These are phyloP conservation scores for Stomatorhinus walkeri DNA, from an alignment of 2,797 vertebrate genomes.

Conservation along the genomic window DNA sequence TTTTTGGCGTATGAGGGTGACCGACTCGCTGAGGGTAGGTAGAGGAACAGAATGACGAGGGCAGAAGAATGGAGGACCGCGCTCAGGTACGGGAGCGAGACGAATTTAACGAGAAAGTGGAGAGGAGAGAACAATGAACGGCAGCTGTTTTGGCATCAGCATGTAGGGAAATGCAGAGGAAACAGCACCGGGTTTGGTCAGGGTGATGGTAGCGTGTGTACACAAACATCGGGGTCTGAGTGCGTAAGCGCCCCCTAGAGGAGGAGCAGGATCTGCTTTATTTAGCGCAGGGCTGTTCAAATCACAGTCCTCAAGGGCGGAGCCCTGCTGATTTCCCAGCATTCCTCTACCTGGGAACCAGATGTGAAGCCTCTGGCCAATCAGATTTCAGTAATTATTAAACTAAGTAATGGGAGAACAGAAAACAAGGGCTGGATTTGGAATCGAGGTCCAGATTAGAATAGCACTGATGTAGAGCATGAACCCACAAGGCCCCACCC, in stretches of 20 bases:
- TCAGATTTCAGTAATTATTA: background rate
- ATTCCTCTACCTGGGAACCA: background rate
- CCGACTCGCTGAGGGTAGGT: background rate
- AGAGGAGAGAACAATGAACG: background rate
- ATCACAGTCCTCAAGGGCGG: background rate
- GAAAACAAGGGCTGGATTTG: background rate
- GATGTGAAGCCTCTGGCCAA: background rate
- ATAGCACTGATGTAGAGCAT: background rate
- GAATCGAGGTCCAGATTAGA: background rate
- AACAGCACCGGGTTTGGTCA: background rate
- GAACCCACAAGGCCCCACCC: background rate
- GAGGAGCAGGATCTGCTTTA: background rate
- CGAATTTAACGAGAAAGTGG: background rate
- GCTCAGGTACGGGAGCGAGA: background rate
- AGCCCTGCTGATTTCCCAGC: background rate
- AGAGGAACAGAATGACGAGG: background rate
- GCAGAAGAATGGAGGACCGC: background rate
- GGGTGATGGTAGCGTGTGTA: background rate
- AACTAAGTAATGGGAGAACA: background rate
- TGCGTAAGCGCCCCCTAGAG: background rate
- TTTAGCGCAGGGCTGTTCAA: background rate
- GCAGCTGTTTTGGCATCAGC: background rate
- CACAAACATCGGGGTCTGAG: background rate
- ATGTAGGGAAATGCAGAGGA: background rate
- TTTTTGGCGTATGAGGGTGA: background rate